A percentile compares a stretch with the other conserved stretches of the same genome.
Evolutionary conservation across 2,113 vertebrate species (phyloP).

Genomic region (Malurus cyaneus): DNA sequence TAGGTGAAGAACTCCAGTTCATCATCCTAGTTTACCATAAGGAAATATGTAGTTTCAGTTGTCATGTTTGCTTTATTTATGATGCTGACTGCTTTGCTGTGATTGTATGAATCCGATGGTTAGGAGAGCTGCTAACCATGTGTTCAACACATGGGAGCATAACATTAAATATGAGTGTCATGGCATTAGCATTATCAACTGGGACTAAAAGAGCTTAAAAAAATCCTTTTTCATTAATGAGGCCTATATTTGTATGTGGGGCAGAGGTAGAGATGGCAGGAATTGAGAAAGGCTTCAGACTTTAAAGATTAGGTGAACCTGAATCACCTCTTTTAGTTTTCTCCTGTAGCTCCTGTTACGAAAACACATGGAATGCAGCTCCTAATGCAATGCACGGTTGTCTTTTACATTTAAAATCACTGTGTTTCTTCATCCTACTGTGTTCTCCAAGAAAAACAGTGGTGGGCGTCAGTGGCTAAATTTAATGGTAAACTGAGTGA

Average conservation of each 20-base stretch:
- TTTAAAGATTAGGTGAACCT: neutral
- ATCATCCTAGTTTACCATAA: neutral
- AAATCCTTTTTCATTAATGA: neutral
- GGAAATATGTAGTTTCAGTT: neutral
- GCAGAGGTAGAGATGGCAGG: neutral
- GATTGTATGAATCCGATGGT: neutral
- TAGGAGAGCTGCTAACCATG: constrained; percentile 1
- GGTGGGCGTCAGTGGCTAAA: neutral
- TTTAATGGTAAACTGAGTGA: neutral
- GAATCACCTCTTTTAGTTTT: neutral
- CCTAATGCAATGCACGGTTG: neutral
- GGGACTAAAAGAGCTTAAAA: neutral
- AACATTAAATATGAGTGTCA: neutral
- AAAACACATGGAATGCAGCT: neutral
- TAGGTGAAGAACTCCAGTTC: neutral
- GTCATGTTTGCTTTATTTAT: constrained; percentile 42
- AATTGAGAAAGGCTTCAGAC: neutral
- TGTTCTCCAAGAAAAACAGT: constrained; percentile 29
- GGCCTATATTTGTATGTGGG: neutral
- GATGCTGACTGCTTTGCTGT: neutral
- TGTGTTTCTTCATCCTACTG: constrained; percentile 7
- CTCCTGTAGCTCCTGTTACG: neutral
- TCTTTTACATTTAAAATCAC: neutral
- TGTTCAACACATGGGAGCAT: constrained; percentile 23
- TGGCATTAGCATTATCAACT: neutral